phyloP scores from a whole-genome alignment of 2,888 invertebrate genomes.

The Perizoma flavofasciatum region DNA sequence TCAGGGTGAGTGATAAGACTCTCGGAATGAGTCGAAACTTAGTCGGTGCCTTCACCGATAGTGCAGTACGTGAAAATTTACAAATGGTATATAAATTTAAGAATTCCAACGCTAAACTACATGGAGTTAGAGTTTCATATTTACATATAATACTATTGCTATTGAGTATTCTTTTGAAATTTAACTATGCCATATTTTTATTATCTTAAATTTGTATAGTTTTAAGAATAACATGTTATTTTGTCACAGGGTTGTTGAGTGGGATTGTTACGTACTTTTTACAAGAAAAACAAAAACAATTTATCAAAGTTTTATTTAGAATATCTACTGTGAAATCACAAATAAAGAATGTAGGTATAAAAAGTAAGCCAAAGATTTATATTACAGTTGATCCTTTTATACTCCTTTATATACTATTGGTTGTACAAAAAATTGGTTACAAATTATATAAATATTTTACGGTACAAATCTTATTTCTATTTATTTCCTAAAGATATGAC shows the following conservation, averaged over 20 bases:
- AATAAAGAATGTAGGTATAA: background rate
- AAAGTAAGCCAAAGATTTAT: conserved; percentile 12
- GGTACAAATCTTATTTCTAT: conserved; percentile 24
- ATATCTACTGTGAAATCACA: conserved; percentile 1
- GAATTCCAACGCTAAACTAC: no score
- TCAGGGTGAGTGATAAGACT: no score
- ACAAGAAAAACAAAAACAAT: background rate
- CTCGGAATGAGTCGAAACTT: no score
- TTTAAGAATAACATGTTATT: background rate
- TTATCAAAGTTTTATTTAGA: background rate
- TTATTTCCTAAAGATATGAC: conserved; percentile 41
- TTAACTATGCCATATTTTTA: background rate
- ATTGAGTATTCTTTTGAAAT: no score
- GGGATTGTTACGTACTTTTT: background rate
- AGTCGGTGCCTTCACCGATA: no score
- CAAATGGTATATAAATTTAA: no score
- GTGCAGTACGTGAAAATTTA: no score
- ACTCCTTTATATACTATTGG: background rate
- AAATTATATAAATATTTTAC: conserved; percentile 23
- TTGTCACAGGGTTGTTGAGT: background rate
- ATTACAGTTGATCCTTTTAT: conserved; percentile 8
- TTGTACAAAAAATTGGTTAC: conserved; percentile 18
- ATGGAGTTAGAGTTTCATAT: no score
- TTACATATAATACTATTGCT: no score
- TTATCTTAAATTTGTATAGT: background rate